Evolutionary conservation across 2,113 vertebrate genomes (phyloP).

Genomic region (Dasyornis broadbenti): DNA sequence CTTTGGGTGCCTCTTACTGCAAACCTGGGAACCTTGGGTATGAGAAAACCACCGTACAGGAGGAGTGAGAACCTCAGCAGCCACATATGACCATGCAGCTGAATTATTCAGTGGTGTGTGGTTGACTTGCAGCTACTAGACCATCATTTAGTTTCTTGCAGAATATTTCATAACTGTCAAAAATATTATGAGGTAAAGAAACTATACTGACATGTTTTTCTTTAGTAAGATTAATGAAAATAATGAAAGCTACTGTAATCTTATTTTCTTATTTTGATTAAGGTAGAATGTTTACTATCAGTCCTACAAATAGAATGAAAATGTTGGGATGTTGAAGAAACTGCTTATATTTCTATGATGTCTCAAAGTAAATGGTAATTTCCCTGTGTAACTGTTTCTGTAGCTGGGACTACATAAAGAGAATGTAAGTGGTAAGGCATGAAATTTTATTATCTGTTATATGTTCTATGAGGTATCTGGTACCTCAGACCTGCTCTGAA

Average conservation of each 20-base stretch:
- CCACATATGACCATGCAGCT: not conserved
- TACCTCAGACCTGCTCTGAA: not conserved
- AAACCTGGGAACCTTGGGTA: not conserved
- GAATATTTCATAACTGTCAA: not conserved
- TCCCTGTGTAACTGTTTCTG: not conserved
- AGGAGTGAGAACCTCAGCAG: not conserved
- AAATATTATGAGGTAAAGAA: not conserved
- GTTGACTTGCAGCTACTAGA: not conserved
- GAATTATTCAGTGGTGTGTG: not conserved
- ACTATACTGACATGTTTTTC: not conserved
- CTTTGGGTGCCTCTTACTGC: not conserved
- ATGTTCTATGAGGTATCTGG: not conserved
- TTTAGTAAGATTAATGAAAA: not conserved
- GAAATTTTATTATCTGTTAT: not conserved
- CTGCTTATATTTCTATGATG: not conserved
- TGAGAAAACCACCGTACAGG: not conserved
- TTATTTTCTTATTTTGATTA: not conserved
- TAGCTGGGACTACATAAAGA: not conserved
- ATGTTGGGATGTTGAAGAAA: not conserved
- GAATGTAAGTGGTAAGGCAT: not conserved
- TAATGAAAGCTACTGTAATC: not conserved
- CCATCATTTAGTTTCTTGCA: not conserved
- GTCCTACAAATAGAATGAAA: not conserved
- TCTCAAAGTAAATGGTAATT: not conserved
- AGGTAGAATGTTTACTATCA: not conserved